Percentiles rank a stretch among this genome's conserved stretches.
Conservation (phyloP, 2,797 vertebrate genomes). For the Poecilia wingei region DNA sequence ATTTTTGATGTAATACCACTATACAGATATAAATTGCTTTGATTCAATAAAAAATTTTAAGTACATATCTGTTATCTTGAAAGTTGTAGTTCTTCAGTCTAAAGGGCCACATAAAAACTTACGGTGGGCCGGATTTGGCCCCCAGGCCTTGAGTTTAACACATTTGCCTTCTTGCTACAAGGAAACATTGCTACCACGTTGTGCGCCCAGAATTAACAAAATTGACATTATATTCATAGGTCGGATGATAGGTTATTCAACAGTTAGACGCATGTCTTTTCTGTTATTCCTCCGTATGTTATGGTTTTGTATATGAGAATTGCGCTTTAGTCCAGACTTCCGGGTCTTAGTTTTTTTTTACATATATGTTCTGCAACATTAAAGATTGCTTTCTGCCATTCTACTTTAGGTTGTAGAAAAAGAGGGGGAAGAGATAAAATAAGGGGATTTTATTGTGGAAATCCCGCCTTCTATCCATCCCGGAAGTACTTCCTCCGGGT, state of each 20-base stretch:
- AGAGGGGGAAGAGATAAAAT: neutral
- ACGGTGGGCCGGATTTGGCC: neutral
- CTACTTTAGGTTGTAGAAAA: neutral
- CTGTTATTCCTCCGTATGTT: neutral
- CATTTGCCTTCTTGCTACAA: neutral
- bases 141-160: neutral
- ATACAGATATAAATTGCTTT: neutral
- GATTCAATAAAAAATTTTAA: neutral
- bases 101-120: neutral
- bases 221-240: neutral
- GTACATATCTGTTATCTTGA: neutral
- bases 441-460: conserved; percentile 51
- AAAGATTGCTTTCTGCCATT: neutral
- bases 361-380: neutral
- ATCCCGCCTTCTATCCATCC: fast-evolving
- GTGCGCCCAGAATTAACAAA: neutral
- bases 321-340: neutral
- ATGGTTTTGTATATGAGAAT: neutral
- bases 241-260: neutral
- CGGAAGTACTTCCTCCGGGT: conserved; percentile 25
- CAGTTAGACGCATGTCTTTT: neutral
- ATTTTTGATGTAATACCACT: neutral
- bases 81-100: neutral
- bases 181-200: neutral
- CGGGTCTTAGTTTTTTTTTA: neutral